phyloP scores from a whole-genome alignment of 2,888 invertebrate species.

The Caenorhabditis panamensis region DNA sequence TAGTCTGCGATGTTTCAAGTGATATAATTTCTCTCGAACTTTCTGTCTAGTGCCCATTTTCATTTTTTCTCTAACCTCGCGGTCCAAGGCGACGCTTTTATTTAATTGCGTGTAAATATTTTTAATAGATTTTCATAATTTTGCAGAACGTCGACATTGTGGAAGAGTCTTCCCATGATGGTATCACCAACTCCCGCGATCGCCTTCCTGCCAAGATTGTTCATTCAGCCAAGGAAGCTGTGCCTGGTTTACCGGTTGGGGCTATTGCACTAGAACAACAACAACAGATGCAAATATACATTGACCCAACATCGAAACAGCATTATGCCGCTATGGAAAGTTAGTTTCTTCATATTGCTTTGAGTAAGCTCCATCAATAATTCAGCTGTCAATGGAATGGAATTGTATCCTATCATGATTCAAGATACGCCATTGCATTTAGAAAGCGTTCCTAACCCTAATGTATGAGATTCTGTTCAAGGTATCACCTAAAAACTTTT shows the following conservation, averaged over 20 bases:
- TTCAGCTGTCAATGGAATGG: constrained; percentile 49
- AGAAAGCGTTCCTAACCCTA: constrained; percentile 28
- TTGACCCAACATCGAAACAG: constrained; percentile 74
- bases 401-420: constrained; percentile 53
- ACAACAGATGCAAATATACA: constrained; percentile 68
- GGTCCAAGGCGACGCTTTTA: no score
- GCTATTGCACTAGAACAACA: constrained; percentile 49
- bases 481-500: background rate
- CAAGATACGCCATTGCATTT: constrained; percentile 42
- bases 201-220: background rate
- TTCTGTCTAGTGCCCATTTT: no score
- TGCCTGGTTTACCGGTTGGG: background rate
- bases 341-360: constrained; percentile 35
- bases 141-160: no score
- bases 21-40: no score
- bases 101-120: no score
- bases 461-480: background rate
- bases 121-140: no score
- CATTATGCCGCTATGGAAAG: constrained; percentile 73
- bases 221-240: background rate
- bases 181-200: no score
- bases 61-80: no score
- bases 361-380: background rate
- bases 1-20: no score
- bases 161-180: background rate